phyloP scores from a whole-genome alignment of 1,140 invertebrate genomes.

The Globodera ellingtonae region DNA sequence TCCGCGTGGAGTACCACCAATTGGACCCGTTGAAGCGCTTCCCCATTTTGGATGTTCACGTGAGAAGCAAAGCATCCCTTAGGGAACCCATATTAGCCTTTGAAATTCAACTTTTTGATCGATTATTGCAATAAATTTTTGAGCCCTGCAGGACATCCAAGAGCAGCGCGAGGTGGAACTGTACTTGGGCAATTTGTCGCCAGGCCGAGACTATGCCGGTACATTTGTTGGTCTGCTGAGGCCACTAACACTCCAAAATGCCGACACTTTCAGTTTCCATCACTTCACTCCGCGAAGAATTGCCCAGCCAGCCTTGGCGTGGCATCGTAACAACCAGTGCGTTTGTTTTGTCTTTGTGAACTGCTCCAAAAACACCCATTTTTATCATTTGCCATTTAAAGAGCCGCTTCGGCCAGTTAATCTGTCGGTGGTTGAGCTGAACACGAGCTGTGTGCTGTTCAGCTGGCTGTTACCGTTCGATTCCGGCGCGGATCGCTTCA shows the following conservation, averaged over 20 bases:
- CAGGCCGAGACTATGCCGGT: conserved; percentile 57
- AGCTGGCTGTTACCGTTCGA: conserved; percentile 48
- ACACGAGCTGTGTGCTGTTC: conserved; percentile 50
- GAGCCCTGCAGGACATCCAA: conserved; percentile 41
- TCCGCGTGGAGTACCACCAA: conserved; percentile 50
- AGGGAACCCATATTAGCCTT: too few species aligned
- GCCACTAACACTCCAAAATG: neutral
- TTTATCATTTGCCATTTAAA: conserved; percentile 23
- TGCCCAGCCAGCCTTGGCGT: conserved; percentile 56
- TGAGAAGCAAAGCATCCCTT: neutral
- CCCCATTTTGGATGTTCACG: conserved; percentile 59
- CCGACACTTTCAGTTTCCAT: conserved; percentile 33
- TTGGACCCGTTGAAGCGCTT: conserved; percentile 57
- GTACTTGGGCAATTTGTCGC: conserved; percentile 61
- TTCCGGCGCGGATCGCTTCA: conserved; percentile 54
- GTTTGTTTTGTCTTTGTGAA: conserved; percentile 13
- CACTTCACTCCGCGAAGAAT: conserved; percentile 52
- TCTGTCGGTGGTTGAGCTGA: conserved; percentile 43
- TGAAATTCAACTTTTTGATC: neutral
- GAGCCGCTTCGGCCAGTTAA: conserved; percentile 51
- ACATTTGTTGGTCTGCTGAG: too few species aligned
- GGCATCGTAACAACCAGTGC: conserved; percentile 60
- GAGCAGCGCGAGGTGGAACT: conserved; percentile 61
- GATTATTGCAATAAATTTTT: neutral
- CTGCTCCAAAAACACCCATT: neutral